phyloP scores from a whole-genome alignment of 1,140 invertebrate species.

The Hyles euphorbiae region DNA sequence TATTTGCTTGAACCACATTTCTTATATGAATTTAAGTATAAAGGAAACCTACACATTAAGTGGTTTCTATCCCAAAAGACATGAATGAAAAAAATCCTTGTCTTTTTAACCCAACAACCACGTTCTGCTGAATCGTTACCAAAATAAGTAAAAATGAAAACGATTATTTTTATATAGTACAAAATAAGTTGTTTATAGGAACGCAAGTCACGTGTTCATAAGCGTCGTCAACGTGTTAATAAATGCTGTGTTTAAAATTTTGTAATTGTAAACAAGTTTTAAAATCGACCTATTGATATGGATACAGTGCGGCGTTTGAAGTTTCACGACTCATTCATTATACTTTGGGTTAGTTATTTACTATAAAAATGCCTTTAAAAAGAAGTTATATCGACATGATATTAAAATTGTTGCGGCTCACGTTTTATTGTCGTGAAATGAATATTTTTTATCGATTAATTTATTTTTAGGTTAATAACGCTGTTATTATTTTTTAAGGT shows the following conservation, averaged over 20 bases:
- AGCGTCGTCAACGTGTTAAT: not conserved
- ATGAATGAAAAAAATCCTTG: too few relatives aligned
- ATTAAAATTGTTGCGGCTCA: constrained; percentile 72
- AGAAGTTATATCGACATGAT: constrained; percentile 66
- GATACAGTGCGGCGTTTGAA: not conserved
- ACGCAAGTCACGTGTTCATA: not conserved
- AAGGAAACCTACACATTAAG: too few relatives aligned
- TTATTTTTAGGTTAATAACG: constrained; percentile 61
- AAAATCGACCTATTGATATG: constrained; percentile 2
- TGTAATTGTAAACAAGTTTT: constrained; percentile 25
- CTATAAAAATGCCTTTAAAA: constrained; percentile 43
- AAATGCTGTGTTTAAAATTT: constrained; percentile 17
- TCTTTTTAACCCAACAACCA: too few relatives aligned
- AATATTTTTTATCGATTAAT: constrained; percentile 58
- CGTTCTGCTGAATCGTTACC: too few relatives aligned
- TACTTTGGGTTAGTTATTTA: constrained; percentile 23
- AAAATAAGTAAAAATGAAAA: too few relatives aligned
- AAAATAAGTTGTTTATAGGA: too few relatives aligned
- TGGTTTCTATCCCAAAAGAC: too few relatives aligned
- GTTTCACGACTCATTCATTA: not conserved
- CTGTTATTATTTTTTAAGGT: constrained; percentile 45
- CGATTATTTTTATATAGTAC: too few relatives aligned
- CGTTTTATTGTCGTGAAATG: constrained; percentile 36
- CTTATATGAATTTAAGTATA: too few relatives aligned
- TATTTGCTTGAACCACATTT: too few relatives aligned